Percentiles rank a stretch among this genome's conserved stretches.
phyloP scores from a whole-genome alignment of 1,140 invertebrate species.

The Coboldia fuscipes region DNA sequence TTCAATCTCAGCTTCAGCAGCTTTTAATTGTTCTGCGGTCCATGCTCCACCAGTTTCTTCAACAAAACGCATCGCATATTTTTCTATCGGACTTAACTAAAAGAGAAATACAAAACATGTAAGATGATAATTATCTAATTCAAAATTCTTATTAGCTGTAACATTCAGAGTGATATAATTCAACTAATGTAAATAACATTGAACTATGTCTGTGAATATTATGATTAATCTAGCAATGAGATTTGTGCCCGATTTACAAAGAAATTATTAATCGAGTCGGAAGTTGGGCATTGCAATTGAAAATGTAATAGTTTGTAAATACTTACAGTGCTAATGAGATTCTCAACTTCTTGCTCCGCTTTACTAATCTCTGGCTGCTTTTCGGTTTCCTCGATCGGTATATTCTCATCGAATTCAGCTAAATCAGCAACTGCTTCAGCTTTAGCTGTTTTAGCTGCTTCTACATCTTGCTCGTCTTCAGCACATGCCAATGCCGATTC shows the following conservation, averaged over 20 bases:
- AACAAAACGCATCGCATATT: constrained; percentile 81
- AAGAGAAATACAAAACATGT: constrained; percentile 8
- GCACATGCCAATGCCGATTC: constrained; percentile 72
- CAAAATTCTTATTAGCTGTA: constrained; percentile 5
- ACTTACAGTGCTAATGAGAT: constrained; percentile 35
- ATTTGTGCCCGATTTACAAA: neutral
- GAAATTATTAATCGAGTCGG: neutral
- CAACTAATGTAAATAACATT: constrained; percentile 7
- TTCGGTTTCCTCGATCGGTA: constrained; percentile 63
- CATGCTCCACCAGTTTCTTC: constrained; percentile 72
- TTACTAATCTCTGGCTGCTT: constrained; percentile 40
- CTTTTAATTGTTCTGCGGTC: constrained; percentile 62
- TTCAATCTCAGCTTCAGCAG: constrained; percentile 77
- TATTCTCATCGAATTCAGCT: constrained; percentile 91
- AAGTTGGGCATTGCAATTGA: neutral
- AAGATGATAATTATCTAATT: neutral
- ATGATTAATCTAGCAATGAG: neutral
- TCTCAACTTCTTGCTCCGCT: constrained; percentile 63
- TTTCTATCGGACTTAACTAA: constrained; percentile 76
- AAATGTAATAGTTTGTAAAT: neutral
- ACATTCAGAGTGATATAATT: constrained; percentile 22
- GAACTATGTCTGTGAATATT: constrained; percentile 19
- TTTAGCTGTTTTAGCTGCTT: constrained; percentile 71
- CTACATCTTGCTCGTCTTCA: constrained; percentile 87
- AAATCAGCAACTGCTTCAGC: constrained; percentile 85